Evolutionary conservation across 1,140 invertebrate genomes (phyloP), one percentile per base, ranked within the genome.

Genomic region (Cotesia glomerata): DNA sequence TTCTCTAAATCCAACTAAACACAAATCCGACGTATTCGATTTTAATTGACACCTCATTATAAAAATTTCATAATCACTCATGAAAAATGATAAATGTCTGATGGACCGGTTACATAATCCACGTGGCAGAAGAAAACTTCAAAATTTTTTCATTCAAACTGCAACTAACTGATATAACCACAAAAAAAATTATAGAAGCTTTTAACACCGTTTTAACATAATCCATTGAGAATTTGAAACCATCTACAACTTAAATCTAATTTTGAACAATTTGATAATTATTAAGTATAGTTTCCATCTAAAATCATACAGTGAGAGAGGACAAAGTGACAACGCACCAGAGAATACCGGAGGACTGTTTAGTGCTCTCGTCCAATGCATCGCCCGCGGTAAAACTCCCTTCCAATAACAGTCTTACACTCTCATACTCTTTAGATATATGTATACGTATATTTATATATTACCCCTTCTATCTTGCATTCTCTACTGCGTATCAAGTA

Each of bases 331-430:
- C 80, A 74, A 72, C 78, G 76, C 74, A 76, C 79, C 78, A 58
- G 77, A 79, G 77, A 78, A 77, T 54, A 58, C 75, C 79, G 78
- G 67, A 79, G 79, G 76, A 82, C 81, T 82, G 81, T 82, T 82
- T 79, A 77, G 76, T 77, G 74, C 76, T 73, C 76, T 75, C 73
- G 79, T 62, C 71, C 76, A 74, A 77, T 81, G 80, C 79, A 81
- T 81, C 75, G 81, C 75, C 75, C 76, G 75, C 76, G 79, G 73
- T 75, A 77, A 74, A 74, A 75, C 54, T 74, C 76, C 74, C 79
- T 75, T 74, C 78, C 72, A 73, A 62, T 75, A 65, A 39, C 34
- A 62, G 39, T 49, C 36, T 69, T 49, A 18, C 58, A 56, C 66
- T 63, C 67, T 34, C 70, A 65, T 72, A 69, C 73, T 70, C 75